phyloP scores from a whole-genome alignment of 2,888 invertebrate species.

The Drosophila birchii region DNA sequence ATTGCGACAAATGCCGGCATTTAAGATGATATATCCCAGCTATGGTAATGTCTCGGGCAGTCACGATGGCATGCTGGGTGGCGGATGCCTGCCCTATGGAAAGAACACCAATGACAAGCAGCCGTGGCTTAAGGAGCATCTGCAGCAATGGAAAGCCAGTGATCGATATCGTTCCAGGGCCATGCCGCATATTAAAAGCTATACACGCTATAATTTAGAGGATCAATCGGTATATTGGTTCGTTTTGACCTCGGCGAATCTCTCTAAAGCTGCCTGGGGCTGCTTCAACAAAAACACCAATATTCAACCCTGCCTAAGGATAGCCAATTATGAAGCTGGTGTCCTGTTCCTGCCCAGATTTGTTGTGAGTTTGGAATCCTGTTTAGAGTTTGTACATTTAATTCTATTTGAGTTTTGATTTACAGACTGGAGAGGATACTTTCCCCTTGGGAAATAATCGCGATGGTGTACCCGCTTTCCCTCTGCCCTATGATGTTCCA shows the following conservation, averaged over 20 bases:
- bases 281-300: constrained; percentile 86
- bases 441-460: constrained; percentile 86
- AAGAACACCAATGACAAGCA: constrained; percentile 92
- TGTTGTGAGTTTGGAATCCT: constrained; percentile 87
- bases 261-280: constrained; percentile 99
- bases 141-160: constrained; percentile 94
- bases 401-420: not conserved
- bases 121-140: constrained; percentile 90
- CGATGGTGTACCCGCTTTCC: constrained; percentile 85
- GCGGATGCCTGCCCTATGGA: constrained; percentile 95
- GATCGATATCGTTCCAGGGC: constrained; percentile 90
- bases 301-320: constrained; percentile 87
- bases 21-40: constrained; percentile 90
- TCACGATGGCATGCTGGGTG: constrained; percentile 93
- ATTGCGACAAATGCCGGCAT: constrained; percentile 86
- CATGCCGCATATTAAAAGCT: constrained; percentile 98
- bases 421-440: constrained; percentile 87
- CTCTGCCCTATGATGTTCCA: constrained; percentile 94
- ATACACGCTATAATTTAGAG: constrained; percentile 91
- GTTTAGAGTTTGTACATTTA: not conserved
- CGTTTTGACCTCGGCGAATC: constrained; percentile 95
- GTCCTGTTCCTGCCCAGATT: constrained; percentile 94
- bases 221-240: constrained; percentile 88
- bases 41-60: constrained; percentile 93
- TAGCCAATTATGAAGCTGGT: constrained; percentile 96